A percentile compares a stretch with the other conserved stretches of the same genome.
These are phyloP conservation scores for Thomomys bottae DNA, from an alignment of 2,113 vertebrate species.

Conservation along the genomic window DNA sequence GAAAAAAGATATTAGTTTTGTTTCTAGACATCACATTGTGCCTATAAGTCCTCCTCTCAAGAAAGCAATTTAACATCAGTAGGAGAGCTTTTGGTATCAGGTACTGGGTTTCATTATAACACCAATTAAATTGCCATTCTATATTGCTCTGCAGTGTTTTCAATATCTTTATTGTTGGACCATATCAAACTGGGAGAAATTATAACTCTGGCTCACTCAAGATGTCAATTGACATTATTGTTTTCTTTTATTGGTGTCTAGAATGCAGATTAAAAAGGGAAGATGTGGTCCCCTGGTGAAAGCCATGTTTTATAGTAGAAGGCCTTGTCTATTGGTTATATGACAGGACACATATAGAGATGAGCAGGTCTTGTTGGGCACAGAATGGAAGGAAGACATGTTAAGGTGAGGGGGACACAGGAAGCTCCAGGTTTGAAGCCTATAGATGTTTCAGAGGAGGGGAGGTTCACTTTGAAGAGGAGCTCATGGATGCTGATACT, in stretches of 20 bases:
- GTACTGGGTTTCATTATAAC: not conserved
- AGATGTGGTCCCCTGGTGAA: not conserved
- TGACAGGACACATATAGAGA: not conserved
- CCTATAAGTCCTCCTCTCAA: not conserved
- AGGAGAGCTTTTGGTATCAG: constrained; percentile 8
- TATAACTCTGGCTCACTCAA: not conserved
- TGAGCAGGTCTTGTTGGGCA: not conserved
- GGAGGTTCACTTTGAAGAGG: no score
- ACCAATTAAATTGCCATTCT: not conserved
- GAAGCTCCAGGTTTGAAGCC: no score
- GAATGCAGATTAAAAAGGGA: not conserved
- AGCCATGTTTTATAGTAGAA: not conserved
- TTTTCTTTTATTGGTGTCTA: not conserved
- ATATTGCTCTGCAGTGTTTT: not conserved
- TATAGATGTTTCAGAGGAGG: no score
- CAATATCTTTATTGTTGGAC: constrained; percentile 5
- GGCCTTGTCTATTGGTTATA: not conserved
- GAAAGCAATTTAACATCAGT: not conserved
- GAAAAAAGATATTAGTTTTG: not conserved
- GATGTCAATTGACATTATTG: not conserved
- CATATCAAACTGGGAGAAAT: constrained; percentile 24
- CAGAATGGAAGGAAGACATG: not conserved
- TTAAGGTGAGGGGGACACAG: not conserved
- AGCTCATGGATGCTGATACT: not conserved
- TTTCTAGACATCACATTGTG: not conserved